Percentiles rank a stretch among this genome's conserved stretches.
phyloP scores from a whole-genome alignment of 1,140 invertebrate genomes.

The Zelostemma sp. region DNA sequence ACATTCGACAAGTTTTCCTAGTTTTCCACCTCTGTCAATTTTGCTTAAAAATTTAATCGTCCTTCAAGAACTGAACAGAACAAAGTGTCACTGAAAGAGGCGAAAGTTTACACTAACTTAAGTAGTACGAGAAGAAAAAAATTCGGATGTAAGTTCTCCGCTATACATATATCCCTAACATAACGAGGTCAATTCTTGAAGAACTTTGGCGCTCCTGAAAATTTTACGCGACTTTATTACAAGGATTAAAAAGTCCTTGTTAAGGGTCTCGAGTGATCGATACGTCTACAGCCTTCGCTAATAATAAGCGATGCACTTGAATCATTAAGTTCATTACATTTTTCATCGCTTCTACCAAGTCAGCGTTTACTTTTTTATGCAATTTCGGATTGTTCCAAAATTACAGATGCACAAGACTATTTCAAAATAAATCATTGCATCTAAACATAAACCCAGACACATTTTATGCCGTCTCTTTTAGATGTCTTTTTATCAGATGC shows the following conservation, averaged over 20 bases:
- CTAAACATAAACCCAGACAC: not conserved
- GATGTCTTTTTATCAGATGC: constrained; percentile 2
- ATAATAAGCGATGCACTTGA: constrained; percentile 2
- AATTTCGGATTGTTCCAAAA: no score
- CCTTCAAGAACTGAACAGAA: no score
- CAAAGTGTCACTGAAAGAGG: no score
- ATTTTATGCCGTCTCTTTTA: not conserved
- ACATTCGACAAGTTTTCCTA: no score
- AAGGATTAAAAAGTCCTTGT: not conserved
- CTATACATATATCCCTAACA: not conserved
- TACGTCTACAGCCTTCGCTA: not conserved
- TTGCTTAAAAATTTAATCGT: no score
- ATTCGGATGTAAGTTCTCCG: not conserved
- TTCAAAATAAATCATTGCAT: not conserved
- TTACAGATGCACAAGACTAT: no score
- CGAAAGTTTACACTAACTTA: no score
- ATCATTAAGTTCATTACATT: constrained; percentile 1
- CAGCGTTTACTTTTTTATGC: no score
- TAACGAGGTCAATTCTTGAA: not conserved
- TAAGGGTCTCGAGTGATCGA: constrained; percentile 1
- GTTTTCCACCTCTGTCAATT: no score
- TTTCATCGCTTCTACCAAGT: no score
- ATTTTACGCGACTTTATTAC: constrained; percentile 1
- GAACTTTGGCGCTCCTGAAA: not conserved
- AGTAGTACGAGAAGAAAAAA: not conserved